These are phyloP conservation scores for Daboia siamensis DNA, from an alignment of 2,113 vertebrate species.

Conservation along the genomic window DNA sequence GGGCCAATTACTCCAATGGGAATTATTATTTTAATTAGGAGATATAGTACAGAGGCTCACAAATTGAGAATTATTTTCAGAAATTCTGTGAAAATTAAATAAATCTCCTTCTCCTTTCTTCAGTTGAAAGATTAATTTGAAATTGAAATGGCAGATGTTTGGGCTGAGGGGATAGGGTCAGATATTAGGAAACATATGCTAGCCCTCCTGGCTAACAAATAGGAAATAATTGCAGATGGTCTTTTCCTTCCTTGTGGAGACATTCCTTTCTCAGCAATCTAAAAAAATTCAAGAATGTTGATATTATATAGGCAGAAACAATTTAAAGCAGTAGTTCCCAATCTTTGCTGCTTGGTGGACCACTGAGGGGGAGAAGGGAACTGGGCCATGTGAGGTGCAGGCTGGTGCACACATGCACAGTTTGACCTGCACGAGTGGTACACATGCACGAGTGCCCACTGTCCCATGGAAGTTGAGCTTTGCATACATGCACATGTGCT, in stretches of 20 bases:
- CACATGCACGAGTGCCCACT: too few species aligned
- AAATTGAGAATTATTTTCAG: not conserved
- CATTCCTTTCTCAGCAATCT: not conserved
- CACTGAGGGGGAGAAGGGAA: too few species aligned
- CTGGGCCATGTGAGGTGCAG: too few species aligned
- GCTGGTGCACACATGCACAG: too few species aligned
- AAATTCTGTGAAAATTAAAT: not conserved
- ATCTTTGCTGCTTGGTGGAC: too few species aligned
- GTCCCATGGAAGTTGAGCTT: too few species aligned
- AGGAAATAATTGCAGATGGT: not conserved
- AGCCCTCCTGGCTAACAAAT: not conserved
- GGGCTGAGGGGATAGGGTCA: not conserved
- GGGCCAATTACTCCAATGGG: not conserved
- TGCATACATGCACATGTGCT: too few species aligned
- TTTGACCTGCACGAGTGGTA: too few species aligned
- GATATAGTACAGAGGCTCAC: not conserved
- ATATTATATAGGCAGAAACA: too few species aligned
- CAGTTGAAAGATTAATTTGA: not conserved
- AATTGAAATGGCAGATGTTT: not conserved
- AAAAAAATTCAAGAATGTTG: too few species aligned
- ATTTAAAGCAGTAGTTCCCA: too few species aligned
- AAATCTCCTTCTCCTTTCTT: not conserved
- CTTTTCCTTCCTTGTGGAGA: not conserved
- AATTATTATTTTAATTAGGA: not conserved
- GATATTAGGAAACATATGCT: not conserved